Conservation (phyloP, 2,797 vertebrate species). For the Pteropus rufus region DNA sequence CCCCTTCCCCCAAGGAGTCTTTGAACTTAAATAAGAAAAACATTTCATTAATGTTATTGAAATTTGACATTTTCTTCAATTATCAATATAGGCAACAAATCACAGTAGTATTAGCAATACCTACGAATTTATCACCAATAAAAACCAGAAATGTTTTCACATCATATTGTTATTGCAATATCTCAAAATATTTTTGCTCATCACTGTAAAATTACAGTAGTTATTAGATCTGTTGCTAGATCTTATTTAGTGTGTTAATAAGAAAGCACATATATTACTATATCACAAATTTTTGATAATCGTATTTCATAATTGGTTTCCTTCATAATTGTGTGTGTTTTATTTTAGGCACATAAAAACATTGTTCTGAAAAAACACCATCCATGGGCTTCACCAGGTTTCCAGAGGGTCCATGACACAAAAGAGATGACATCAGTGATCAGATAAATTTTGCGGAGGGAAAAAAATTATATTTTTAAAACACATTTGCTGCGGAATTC, state of each 20-base stretch:
- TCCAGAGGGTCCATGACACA: neutral
- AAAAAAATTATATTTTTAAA: neutral
- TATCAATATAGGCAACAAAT: neutral
- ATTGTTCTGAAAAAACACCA: neutral
- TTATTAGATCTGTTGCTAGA: neutral
- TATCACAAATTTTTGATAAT: conserved; percentile 19
- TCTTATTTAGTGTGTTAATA: conserved; percentile 37
- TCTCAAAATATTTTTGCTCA: neutral
- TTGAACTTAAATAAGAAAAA: neutral
- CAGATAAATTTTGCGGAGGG: neutral
- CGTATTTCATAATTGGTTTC: conserved; percentile 30
- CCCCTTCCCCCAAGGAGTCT: neutral
- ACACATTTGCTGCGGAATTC: neutral
- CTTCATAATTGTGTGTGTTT: conserved; percentile 8
- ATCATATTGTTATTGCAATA: neutral
- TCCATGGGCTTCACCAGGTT: neutral
- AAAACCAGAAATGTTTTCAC: conserved; percentile 25
- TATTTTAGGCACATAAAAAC: conserved; percentile 27
- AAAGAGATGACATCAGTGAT: neutral
- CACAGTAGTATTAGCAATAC: neutral
- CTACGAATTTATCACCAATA: neutral
- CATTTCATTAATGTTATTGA: neutral
- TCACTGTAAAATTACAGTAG: neutral
- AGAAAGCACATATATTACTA: neutral
- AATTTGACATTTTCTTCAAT: conserved; percentile 16